phyloP scores from a whole-genome alignment of 2,888 invertebrate genomes.

The Tineola bisselliella region DNA sequence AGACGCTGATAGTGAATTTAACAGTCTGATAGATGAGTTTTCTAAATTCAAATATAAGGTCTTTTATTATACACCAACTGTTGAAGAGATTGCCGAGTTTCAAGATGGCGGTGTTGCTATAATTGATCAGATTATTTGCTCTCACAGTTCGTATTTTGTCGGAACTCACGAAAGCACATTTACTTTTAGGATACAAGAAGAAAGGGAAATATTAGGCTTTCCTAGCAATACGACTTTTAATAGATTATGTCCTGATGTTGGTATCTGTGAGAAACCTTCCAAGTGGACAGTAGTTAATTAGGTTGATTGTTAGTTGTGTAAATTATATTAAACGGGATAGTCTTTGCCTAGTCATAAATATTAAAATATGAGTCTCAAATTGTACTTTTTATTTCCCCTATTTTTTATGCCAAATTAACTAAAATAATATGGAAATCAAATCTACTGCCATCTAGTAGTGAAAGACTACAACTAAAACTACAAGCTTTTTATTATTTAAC shows the following conservation, averaged over 20 bases:
- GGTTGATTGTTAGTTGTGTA: conserved; percentile 14
- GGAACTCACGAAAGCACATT: conserved; percentile 97
- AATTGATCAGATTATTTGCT: conserved; percentile 95
- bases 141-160: conserved; percentile 85
- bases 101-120: conserved; percentile 91
- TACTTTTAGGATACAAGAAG: conserved; percentile 96
- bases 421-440: too few relatives aligned
- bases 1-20: conserved; percentile 74
- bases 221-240: conserved; percentile 85
- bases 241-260: conserved; percentile 74
- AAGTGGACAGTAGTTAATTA: conserved; percentile 78
- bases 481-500: too few relatives aligned
- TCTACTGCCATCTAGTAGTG: too few relatives aligned
- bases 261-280: conserved; percentile 77
- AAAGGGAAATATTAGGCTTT: conserved; percentile 94
- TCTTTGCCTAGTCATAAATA: too few relatives aligned
- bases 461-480: too few relatives aligned
- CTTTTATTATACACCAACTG: conserved; percentile 44
- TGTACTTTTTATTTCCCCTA: too few relatives aligned
- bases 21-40: conserved; percentile 53
- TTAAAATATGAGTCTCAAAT: too few relatives aligned
- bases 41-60: conserved; percentile 32
- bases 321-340: background rate
- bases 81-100: conserved; percentile 56
- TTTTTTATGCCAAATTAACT: too few relatives aligned